Base-by-base conservation (phyloP, 2,113 vertebrate species). In the Boleophthalmus pectinirostris region DNA sequence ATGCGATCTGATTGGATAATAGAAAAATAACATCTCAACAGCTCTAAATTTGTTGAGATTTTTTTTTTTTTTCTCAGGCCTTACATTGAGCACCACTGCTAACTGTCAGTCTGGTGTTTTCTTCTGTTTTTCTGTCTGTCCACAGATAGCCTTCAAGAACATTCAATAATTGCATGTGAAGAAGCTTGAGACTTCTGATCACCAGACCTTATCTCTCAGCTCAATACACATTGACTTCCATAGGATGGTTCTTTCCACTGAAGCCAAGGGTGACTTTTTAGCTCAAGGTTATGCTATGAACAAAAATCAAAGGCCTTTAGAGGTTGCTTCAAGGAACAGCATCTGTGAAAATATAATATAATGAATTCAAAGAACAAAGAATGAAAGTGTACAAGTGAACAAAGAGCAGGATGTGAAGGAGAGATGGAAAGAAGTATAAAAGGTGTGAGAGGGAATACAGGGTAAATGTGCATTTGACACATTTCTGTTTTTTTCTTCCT, bases 261-360 rank as follows among this genome's bases (percentile, higher is more conserved):
- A 49, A 78, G 64, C 70, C 68, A 29, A 70, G 73, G 56, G 65
- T 66, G 65, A 68, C 69, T 79, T 63, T 45, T 71, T 67, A 68
- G 74, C 80, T 82, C 67, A 72, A 80, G 85, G 82, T 82, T 78
- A 66, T 58, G 45, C 38, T 23, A 68, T 23, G 8, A 12, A n/a
- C 24, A 20, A 33, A 74, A 81, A 70, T 84, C 47, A 81, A 72
- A 84, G 64, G 60, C 64, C 57, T 49, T 66, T 49, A 61, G 38
- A 43, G 51, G 73, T 77, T 83, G 38, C 13, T 72, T 68, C 79
- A 53, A 38, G 54, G 66, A 69, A 72, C 74, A 61, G 35, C 54
- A 56, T 33, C 49, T 51, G 68, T 73, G 63, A 70, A 69, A 47
- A 29, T 29, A 47, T 15, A 46, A 47, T 58, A 53, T 2, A 76